Evolutionary conservation across 2,797 vertebrate genomes (phyloP).

Genomic region (Cossypha caffra): DNA sequence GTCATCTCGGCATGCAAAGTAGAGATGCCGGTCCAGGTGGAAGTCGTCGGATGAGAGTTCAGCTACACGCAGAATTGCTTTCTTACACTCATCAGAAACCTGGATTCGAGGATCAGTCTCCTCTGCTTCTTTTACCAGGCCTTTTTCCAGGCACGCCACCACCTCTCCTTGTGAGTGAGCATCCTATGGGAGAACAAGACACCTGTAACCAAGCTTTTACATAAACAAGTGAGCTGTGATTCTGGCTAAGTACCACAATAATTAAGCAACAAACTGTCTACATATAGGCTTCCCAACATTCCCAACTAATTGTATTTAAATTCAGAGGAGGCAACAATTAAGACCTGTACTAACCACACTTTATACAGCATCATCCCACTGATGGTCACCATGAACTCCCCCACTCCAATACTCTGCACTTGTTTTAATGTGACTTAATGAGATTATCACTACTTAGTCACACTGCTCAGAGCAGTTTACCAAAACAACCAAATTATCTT

Average conservation of each 20-base stretch:
- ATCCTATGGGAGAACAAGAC: slow-evolving; percentile 77
- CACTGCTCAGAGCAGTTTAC: slow-evolving; percentile 38
- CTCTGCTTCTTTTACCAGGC: slow-evolving; percentile 89
- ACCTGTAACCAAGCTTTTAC: not conserved
- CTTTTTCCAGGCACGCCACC: slow-evolving; percentile 94
- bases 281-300: not conserved
- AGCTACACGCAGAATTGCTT: slow-evolving; percentile 92
- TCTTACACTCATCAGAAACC: slow-evolving; percentile 91
- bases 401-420: not conserved
- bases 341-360: not conserved
- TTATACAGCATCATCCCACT: not conserved
- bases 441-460: slow-evolving; percentile 57
- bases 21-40: slow-evolving; percentile 94
- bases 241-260: not conserved
- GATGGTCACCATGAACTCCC: not conserved
- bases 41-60: slow-evolving; percentile 96
- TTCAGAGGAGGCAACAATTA: not conserved
- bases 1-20: slow-evolving; percentile 93
- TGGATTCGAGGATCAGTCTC: slow-evolving; percentile 72
- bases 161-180: slow-evolving; percentile 96
- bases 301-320: not conserved
- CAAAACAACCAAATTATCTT: slow-evolving; percentile 56
- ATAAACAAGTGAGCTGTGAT: not conserved
- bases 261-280: not conserved
- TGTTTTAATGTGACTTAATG: slow-evolving; percentile 35